A percentile compares a stretch with the other conserved stretches of the same genome.
These are phyloP conservation scores for Apeira syringaria DNA, from an alignment of 2,888 invertebrate genomes.

Conservation along the genomic window DNA sequence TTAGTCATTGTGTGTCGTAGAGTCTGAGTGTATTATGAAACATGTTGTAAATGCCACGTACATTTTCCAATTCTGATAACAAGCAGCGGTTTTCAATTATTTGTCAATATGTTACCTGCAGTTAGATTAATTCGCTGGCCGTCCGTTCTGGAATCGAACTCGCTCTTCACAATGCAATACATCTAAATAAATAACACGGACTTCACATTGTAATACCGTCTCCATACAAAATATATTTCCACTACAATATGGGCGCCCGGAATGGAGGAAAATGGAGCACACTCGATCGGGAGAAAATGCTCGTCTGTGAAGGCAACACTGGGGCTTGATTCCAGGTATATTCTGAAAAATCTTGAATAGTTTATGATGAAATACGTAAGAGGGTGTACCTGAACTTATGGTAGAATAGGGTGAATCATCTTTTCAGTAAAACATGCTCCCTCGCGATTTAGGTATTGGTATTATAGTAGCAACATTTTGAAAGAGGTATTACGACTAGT, in stretches of 20 bases:
- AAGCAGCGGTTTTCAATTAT: constrained; percentile 63
- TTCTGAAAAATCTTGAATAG: constrained; percentile 14
- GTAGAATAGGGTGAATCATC: too few species aligned
- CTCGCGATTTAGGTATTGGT: too few species aligned
- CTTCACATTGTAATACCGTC: constrained; percentile 66
- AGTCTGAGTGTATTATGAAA: constrained; percentile 18
- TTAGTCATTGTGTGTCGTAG: constrained; percentile 21
- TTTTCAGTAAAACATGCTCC: too few species aligned
- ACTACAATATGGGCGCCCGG: constrained; percentile 56
- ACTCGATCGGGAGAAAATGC: constrained; percentile 61
- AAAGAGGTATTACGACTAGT: too few species aligned
- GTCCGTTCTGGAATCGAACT: constrained; percentile 57
- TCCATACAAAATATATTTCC: constrained; percentile 75
- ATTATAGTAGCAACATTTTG: too few species aligned
- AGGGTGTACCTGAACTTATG: too few species aligned
- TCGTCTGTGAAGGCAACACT: constrained; percentile 56
- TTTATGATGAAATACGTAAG: constrained; percentile 7
- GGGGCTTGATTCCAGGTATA: constrained; percentile 48
- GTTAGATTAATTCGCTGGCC: constrained; percentile 65
- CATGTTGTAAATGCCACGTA: constrained; percentile 28
- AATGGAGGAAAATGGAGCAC: constrained; percentile 64
- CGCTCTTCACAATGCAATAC: constrained; percentile 64
- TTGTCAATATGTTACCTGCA: constrained; percentile 59
- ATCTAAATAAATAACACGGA: constrained; percentile 78
- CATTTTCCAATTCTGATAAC: constrained; percentile 51